Conservation (phyloP, 30 jellyfish, hydroid and myxozoan genomes). For the Clytia hemisphaerica region DNA sequence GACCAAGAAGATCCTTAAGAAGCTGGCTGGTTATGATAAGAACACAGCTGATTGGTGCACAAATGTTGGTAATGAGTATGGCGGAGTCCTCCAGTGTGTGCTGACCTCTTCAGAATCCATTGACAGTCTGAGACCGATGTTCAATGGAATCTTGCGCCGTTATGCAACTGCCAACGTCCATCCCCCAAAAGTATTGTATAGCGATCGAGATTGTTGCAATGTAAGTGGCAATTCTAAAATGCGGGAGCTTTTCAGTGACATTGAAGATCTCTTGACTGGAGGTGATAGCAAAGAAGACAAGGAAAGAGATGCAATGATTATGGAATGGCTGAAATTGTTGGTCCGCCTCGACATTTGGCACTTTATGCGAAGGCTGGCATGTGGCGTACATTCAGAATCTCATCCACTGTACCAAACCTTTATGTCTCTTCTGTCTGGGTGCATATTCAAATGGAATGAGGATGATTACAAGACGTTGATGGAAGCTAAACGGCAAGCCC, state of each 20-base stretch:
- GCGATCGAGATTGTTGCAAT: constrained; percentile 51
- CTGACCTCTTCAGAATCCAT: constrained; percentile 21
- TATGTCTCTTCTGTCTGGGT: constrained; percentile 16
- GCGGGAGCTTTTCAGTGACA: constrained; percentile 21
- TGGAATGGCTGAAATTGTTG: constrained; percentile 4
- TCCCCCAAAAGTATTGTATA: constrained; percentile 36
- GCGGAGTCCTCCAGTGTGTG: constrained; percentile 26
- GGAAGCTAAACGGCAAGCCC: constrained; percentile 31
- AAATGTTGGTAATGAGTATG: constrained; percentile 62
- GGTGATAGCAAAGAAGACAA: too few relatives aligned
- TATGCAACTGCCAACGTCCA: constrained; percentile 26
- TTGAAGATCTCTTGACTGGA: too few relatives aligned
- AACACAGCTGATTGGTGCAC: constrained; percentile 33
- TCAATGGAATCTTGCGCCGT: constrained; percentile 24
- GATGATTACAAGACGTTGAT: constrained; percentile 2
- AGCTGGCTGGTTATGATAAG: constrained; percentile 51
- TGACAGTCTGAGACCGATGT: constrained; percentile 13
- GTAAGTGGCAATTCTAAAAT: constrained; percentile 3
- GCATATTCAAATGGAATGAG: constrained; percentile 38
- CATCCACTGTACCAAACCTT: constrained; percentile 23
- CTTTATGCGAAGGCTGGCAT: constrained; percentile 29
- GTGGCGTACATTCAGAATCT: constrained; percentile 13
- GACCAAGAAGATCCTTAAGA: constrained; percentile 40
- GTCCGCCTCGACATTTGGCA: constrained; percentile 39
- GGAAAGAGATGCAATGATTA: too few relatives aligned